Conservation (phyloP, 2,113 vertebrate genomes). For the Microcebus tavaratra region DNA sequence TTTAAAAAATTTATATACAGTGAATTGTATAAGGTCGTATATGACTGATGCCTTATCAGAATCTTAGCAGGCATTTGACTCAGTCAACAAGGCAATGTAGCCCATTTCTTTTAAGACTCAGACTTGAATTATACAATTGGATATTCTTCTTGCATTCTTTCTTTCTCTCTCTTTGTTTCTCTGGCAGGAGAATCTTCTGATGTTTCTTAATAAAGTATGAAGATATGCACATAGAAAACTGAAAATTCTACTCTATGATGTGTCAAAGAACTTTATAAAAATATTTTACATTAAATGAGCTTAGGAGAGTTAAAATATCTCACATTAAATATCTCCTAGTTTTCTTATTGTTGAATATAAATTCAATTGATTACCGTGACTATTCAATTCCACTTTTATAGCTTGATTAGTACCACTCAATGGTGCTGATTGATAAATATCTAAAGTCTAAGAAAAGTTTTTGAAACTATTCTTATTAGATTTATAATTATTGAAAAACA, state of each 20-base stretch:
- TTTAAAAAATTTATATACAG: too few relatives aligned
- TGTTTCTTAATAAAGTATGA: constrained; percentile 9
- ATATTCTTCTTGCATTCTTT: not conserved
- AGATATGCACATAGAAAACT: not conserved
- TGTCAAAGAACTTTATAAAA: not conserved
- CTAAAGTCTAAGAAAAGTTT: not conserved
- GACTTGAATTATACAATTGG: not conserved
- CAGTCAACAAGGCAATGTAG: not conserved
- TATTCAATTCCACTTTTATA: not conserved
- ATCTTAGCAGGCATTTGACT: not conserved
- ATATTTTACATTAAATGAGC: not conserved
- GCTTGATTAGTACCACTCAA: not conserved
- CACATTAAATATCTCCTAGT: not conserved
- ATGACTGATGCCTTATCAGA: not conserved
- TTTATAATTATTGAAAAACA: not conserved
- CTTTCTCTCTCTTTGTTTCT: not conserved
- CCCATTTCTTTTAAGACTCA: not conserved
- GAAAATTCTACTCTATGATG: not conserved
- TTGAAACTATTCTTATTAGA: not conserved
- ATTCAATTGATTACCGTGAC: not conserved
- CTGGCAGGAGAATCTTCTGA: not conserved
- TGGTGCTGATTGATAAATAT: not conserved
- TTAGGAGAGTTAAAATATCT: not conserved
- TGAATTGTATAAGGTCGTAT: not conserved
- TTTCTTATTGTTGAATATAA: not conserved